These are phyloP conservation scores for Oscarella lobularis DNA, from an alignment of 37 sponge, comb jelly and placozoan species.

Conservation along the genomic window DNA sequence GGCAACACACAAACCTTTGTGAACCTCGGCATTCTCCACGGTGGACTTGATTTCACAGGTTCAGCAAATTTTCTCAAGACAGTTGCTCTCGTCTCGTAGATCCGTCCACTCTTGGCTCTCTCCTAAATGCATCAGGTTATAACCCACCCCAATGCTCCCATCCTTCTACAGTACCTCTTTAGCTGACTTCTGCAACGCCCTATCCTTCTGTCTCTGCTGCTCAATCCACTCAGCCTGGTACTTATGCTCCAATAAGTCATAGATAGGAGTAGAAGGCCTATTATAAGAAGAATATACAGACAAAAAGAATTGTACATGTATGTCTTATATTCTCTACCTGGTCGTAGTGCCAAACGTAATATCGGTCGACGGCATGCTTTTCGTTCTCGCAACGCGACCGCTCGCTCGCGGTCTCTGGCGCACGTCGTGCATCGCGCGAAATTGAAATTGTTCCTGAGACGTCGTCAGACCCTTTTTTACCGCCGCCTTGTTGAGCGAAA, in stretches of 20 bases:
- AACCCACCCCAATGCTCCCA: neutral
- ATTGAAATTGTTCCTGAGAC: slow-evolving; percentile 73
- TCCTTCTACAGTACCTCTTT: neutral
- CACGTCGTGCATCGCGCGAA: slow-evolving; percentile 71
- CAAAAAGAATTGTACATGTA: neutral
- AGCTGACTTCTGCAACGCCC: neutral
- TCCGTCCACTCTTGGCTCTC: slow-evolving; percentile 32
- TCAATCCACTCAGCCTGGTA: slow-evolving; percentile 72
- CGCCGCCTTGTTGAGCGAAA: slow-evolving; percentile 58
- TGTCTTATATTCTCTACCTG: neutral
- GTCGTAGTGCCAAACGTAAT: slow-evolving; percentile 71
- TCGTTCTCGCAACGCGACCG: neutral
- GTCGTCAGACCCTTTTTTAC: slow-evolving; percentile 71
- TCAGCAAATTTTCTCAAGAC: slow-evolving; percentile 47
- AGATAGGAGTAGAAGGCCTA: slow-evolving; percentile 82
- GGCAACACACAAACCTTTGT: slow-evolving; percentile 15
- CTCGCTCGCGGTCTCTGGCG: slow-evolving; percentile 19
- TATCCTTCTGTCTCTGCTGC: slow-evolving; percentile 6
- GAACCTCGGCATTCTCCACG: slow-evolving; percentile 62
- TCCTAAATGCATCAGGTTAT: neutral
- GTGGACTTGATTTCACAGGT: slow-evolving; percentile 57
- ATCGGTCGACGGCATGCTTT: slow-evolving; percentile 26
- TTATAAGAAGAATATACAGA: neutral
- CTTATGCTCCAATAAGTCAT: slow-evolving; percentile 54
- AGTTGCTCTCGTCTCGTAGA: slow-evolving; percentile 68